Percentiles rank a stretch among this genome's conserved stretches.
These are phyloP conservation scores for Thelohanellus kitauei DNA, from an alignment of 30 jellyfish, hydroid and myxozoan species.

Conservation along the genomic window DNA sequence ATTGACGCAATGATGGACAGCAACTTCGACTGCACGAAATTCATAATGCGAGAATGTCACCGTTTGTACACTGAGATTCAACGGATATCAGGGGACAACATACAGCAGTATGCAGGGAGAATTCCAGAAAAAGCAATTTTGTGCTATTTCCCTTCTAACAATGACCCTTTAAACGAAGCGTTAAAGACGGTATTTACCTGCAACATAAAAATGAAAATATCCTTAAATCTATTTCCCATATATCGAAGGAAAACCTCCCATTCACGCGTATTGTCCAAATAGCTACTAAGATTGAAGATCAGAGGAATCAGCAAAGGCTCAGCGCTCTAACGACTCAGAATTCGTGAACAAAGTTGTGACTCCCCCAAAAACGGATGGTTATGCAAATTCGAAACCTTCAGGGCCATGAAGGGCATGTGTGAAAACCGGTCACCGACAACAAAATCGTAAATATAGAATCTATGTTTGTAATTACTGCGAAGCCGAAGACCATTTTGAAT, in stretches of 20 bases:
- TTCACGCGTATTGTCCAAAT: conserved; percentile 4
- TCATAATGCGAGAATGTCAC: conserved; percentile 9
- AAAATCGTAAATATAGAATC: too few species aligned
- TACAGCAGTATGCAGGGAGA: conserved; percentile 6
- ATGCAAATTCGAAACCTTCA: too few species aligned
- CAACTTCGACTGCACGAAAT: conserved; percentile 12
- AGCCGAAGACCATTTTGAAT: too few species aligned
- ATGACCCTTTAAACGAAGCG: conserved; percentile 8
- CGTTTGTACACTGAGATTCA: conserved; percentile 5
- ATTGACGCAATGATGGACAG: too few species aligned
- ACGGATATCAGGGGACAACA: conserved; percentile 11
- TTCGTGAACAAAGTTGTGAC: too few species aligned
- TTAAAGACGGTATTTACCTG: conserved; percentile 5
- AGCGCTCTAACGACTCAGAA: too few species aligned
- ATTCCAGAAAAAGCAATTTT: conserved; percentile 10
- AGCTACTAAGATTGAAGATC: conserved; percentile 4
- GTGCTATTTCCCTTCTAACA: conserved; percentile 3
- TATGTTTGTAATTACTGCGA: too few species aligned
- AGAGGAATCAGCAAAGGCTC: conserved; percentile 7
- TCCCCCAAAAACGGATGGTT: too few species aligned
- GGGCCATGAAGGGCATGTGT: too few species aligned
- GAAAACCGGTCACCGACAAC: too few species aligned
- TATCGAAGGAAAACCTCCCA: conserved; percentile 1
- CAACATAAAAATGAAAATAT: conserved; percentile 4
- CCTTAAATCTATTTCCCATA: conserved; percentile 6